These are phyloP conservation scores for Strix aluco DNA, from an alignment of 2,113 vertebrate species.

Conservation along the genomic window DNA sequence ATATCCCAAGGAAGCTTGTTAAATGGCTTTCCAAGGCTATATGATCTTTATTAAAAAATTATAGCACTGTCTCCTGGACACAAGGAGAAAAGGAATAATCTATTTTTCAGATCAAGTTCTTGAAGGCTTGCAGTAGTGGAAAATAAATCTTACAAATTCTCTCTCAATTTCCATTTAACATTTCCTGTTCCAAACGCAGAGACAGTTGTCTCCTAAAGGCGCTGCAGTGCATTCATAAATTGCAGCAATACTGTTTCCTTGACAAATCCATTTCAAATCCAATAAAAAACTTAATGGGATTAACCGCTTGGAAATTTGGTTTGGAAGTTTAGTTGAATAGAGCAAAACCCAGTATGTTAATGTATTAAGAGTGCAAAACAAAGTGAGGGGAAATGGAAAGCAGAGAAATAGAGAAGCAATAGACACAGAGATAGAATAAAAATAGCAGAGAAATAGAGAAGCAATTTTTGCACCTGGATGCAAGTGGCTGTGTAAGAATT, in stretches of 20 bases:
- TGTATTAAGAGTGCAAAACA: neutral
- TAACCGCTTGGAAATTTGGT: slow-evolving; percentile 8
- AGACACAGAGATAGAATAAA: neutral
- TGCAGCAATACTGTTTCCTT: slow-evolving; percentile 6
- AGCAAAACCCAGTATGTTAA: neutral
- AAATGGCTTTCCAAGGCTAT: slow-evolving; percentile 16
- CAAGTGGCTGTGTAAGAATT: neutral
- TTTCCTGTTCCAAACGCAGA: slow-evolving; percentile 11
- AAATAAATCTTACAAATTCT: slow-evolving; percentile 39
- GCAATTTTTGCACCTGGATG: neutral
- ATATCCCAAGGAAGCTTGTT: slow-evolving; percentile 11
- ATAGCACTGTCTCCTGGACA: neutral
- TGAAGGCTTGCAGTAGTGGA: neutral
- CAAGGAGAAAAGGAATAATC: slow-evolving; percentile 45
- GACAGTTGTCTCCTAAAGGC: slow-evolving; percentile 17
- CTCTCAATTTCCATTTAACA: slow-evolving; percentile 17
- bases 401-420: neutral
- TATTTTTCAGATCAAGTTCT: slow-evolving; percentile 55
- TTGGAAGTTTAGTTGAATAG: neutral
- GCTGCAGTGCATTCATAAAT: neutral
- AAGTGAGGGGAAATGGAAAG: neutral
- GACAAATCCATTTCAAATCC: slow-evolving; percentile 45
- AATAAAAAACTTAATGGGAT: slow-evolving; percentile 23
- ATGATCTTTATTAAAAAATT: neutral
- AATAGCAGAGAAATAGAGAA: neutral